phyloP scores from a whole-genome alignment of 2,113 vertebrate genomes.

The Protobothrops flavoviridis region DNA sequence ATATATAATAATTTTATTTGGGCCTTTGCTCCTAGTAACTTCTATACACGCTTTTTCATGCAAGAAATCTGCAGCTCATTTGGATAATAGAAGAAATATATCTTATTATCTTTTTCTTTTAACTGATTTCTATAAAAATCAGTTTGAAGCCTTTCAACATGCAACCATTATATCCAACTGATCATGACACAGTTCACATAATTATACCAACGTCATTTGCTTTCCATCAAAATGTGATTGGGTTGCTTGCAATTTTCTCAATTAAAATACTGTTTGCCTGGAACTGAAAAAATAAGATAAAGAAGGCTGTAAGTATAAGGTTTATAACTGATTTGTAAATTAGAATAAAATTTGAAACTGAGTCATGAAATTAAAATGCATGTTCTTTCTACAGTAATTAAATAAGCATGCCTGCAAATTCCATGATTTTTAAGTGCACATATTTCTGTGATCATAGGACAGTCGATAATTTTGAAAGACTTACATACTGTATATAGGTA shows the following conservation, averaged over 20 bases:
- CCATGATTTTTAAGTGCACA: not conserved
- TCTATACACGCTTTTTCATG: not conserved
- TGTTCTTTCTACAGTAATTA: not conserved
- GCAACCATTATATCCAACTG: not conserved
- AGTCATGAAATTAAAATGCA: not conserved
- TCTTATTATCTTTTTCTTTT: not conserved
- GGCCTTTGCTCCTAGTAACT: not conserved
- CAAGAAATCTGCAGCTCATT: not conserved
- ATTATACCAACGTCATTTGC: not conserved
- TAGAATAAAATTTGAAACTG: not conserved
- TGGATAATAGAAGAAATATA: not conserved
- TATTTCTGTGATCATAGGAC: not conserved
- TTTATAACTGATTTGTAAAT: not conserved
- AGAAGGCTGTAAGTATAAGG: not conserved
- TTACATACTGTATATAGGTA: not conserved
- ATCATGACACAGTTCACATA: not conserved
- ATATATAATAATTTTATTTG: not conserved
- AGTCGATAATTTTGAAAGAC: not conserved
- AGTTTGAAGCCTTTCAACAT: not conserved
- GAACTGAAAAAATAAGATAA: not conserved
- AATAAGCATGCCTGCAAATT: not conserved
- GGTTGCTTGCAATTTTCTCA: not conserved
- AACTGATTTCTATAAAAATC: not conserved
- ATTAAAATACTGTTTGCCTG: not conserved
- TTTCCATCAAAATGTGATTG: not conserved